Base-by-base conservation (phyloP, 2,888 invertebrate genomes). In the Microplitis manilae region DNA sequence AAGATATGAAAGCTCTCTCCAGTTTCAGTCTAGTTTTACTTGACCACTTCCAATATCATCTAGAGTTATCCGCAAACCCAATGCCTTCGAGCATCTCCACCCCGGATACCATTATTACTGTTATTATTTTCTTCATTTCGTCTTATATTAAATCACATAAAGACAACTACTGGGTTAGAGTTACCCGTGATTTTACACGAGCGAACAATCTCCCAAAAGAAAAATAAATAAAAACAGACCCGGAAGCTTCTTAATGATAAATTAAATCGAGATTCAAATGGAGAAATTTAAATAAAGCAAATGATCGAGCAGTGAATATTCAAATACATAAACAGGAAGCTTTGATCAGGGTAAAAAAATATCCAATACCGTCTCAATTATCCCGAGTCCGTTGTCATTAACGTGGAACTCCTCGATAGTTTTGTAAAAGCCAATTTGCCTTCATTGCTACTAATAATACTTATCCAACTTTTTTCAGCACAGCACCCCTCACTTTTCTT, bases 61-160 rank as follows among this genome's bases (percentile, higher is more conserved):
- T 13, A 59, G 59, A 41, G 30, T 67, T 65, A 70, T 64, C 65
- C 64, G 38, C 9, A n/a, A 68, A 5, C 50, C 50, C 50, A 13
- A 50, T 50, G 50, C 50, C 50, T 50, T 13, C 50, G 1, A 50
- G 50, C 50, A 6, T 13, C 50, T 50, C 50, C 41, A 9, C 41
- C 13, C 50, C 9, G 8, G 13, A 50, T 50, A 13, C 50, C 13
- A 50, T 50, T 50, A 73, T 77, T 79, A 75, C 68, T 68, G 83
- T 83, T 87, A 85, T 86, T 86, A 86, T 86, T 85, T 84, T 84
- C 85, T 85, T 81, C 83, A 82, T 84, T 82, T 83, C 80, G 77
- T 50, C 50, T 50, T 50, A 2, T 77, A 76, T 73, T 50, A 50
- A 50, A 50, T 50, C 50, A 50, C 50, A 50, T 50, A 50, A 50